Evolutionary conservation across 2,888 invertebrate genomes (phyloP), one percentile per base, ranked within the genome.

Genomic region (Fabriciana adippe): DNA sequence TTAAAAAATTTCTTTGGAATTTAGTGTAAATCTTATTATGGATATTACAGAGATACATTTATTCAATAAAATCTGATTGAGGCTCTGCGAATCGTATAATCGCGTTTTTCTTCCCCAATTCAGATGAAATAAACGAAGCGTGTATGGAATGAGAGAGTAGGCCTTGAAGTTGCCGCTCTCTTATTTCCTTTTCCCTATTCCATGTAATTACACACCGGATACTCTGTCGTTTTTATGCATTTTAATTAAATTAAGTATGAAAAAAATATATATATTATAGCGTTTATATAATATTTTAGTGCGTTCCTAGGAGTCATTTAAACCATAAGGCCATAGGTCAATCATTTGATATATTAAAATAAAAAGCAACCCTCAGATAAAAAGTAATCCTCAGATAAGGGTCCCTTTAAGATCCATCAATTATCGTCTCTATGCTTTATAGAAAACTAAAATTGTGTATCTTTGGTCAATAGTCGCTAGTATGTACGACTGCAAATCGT

Each of bases 71-170:
- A 59, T 35, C 47, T 66, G 60, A 63, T 66, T 66, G 57, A 61
- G 60, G 55, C 48, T 13, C 55, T 55, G 54, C 35, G 59, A 66
- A 66, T 48, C 55, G 55, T 41, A 45, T 61, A 62, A 66, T 62
- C 55, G 61, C 66, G 61, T 61, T 55, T 61, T 55, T 55, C 55
- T 50, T 66, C 21, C 53, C 31, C 53, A 31, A 45, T 47, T 59
- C 47, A 18, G 16, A 61, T 66, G 35, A 48, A 69, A 63, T 64
- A 64, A 64, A 70, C 55, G 47, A 55, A 70, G 55, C 63, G 66
- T 67, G 66, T 55, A 13, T 55, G 51, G 51, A 66, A 57, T 54
- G 59, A 51, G 50, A 69, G 66, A 48, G 55, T 50, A 62, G 26
- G 67, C 55, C 59, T 56, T 65, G 65, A 56, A 59, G 60, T 64